Evolutionary conservation across 2,113 vertebrate species (phyloP).

Genomic region (Sander lucioperca): DNA sequence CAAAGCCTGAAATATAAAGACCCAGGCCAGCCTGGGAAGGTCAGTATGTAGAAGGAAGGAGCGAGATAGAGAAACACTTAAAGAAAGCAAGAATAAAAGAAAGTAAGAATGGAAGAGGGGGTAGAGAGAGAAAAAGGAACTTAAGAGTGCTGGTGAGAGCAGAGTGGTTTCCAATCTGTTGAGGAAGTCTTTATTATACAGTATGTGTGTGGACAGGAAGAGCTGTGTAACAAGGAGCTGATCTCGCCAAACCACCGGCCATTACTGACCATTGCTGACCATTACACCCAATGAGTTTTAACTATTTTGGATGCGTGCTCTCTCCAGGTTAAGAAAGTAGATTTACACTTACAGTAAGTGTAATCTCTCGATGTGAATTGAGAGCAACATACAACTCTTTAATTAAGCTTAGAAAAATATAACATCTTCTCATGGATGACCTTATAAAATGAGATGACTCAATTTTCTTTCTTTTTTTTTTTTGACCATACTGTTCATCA

Average conservation of each 20-base stretch:
- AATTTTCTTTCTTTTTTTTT: constrained; percentile 28
- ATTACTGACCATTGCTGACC: constrained; percentile 80
- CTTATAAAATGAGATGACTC: constrained; percentile 54
- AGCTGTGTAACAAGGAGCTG: constrained; percentile 60
- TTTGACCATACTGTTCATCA: constrained; percentile 38
- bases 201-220: constrained; percentile 77
- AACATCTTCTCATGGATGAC: constrained; percentile 29
- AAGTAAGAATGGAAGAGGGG: constrained; percentile 53
- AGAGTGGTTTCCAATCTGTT: constrained; percentile 69
- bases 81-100: constrained; percentile 52
- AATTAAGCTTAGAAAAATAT: constrained; percentile 20
- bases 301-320: constrained; percentile 68
- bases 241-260: constrained; percentile 75
- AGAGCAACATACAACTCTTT: constrained; percentile 3
- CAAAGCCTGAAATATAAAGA: constrained; percentile 85
- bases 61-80: constrained; percentile 51
- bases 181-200: constrained; percentile 78
- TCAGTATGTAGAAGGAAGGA: constrained; percentile 67
- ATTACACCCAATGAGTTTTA: constrained; percentile 72
- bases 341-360: constrained; percentile 42
- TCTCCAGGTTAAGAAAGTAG: constrained; percentile 62
- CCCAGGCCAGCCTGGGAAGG: constrained; percentile 79
- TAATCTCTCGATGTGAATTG: constrained; percentile 24
- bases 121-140: constrained; percentile 38
- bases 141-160: constrained; percentile 59